phyloP scores from a whole-genome alignment of 2,797 vertebrate species.

The Hippopotamyrus pictus region DNA sequence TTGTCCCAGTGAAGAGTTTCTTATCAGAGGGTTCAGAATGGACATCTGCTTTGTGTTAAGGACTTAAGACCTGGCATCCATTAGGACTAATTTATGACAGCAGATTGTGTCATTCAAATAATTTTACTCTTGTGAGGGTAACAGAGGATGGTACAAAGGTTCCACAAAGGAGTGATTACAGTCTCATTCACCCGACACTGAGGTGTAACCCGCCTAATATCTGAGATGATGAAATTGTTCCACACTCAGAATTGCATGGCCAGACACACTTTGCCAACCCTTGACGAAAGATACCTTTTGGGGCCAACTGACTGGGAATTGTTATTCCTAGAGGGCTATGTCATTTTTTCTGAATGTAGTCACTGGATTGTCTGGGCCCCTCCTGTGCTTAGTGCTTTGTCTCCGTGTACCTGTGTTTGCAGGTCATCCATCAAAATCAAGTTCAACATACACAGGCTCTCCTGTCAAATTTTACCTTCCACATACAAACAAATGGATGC shows the following conservation, averaged over 20 bases:
- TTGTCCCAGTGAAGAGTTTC: background rate
- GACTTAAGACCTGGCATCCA: background rate
- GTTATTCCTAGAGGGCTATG: background rate
- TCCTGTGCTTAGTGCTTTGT: background rate
- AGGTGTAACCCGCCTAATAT: background rate
- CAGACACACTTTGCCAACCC: background rate
- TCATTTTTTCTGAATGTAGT: background rate
- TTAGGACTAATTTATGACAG: background rate
- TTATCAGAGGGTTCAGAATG: background rate
- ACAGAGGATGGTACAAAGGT: background rate
- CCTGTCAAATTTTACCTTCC: background rate
- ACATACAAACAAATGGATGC: background rate
- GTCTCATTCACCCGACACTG: background rate
- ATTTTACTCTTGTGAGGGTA: background rate
- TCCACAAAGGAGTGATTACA: background rate
- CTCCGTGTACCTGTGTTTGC: background rate
- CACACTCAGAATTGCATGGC: background rate
- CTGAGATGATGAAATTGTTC: background rate
- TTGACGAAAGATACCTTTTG: background rate
- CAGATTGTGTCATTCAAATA: background rate
- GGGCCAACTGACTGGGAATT: background rate
- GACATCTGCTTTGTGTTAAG: constrained; percentile 24
- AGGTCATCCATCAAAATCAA: background rate
- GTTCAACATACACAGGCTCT: background rate
- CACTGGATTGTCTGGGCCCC: background rate